Conservation (phyloP, 2,888 invertebrate species). For the Leistus spinibarbis region DNA sequence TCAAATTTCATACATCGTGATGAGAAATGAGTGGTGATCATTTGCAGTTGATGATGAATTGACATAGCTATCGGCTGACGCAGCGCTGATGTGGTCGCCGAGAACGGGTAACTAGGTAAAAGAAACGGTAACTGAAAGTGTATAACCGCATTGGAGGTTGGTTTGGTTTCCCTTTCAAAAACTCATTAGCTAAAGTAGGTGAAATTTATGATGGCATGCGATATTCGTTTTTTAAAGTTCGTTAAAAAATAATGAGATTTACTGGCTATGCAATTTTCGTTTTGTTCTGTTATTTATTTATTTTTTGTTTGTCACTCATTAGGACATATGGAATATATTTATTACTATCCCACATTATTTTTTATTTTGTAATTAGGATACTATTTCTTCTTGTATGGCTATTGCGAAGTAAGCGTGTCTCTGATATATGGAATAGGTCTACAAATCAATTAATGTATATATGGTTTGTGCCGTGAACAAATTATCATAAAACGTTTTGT, state of each 20-base stretch:
- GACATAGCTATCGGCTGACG: background rate
- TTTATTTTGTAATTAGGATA: background rate
- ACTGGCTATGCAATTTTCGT: background rate
- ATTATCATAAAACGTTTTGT: no score
- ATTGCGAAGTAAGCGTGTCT: no score
- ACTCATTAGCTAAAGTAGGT: conserved; percentile 16
- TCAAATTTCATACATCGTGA: background rate
- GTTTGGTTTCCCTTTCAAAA: conserved; percentile 17
- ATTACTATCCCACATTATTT: background rate
- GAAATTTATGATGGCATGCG: background rate
- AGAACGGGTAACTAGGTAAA: conserved; percentile 1
- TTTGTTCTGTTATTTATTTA: no score
- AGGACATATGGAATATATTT: background rate
- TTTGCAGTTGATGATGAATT: background rate
- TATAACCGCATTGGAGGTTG: conserved; percentile 1
- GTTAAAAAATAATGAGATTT: background rate
- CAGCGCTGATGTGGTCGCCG: background rate
- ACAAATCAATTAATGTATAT: no score
- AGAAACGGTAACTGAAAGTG: background rate
- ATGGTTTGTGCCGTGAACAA: no score
- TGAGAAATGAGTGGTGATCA: background rate
- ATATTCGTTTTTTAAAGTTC: background rate
- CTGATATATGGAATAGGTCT: no score
- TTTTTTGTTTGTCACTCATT: background rate
- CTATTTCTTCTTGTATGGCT: no score